Percentiles rank a stretch among this genome's conserved stretches.
Evolutionary conservation across 64 coral and sea anemone genomes (phyloP).

Genomic region (Acropora yongei): DNA sequence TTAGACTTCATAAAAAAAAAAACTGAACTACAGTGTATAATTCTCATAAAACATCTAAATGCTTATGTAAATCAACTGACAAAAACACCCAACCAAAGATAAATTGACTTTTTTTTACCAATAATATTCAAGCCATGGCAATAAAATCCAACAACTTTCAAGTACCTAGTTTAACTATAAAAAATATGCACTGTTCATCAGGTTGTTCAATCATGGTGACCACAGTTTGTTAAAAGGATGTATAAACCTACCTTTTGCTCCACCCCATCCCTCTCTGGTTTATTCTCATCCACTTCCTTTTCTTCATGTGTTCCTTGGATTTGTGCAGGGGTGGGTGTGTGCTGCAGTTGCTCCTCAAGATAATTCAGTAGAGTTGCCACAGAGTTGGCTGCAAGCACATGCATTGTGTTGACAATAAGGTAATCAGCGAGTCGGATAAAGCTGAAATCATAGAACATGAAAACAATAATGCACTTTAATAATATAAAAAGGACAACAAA

Average conservation of each 20-base stretch:
- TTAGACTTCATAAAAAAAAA: no score
- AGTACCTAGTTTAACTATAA: no score
- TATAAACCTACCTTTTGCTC: constrained; percentile 33
- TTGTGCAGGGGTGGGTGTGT: constrained; percentile 74
- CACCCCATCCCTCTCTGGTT: constrained; percentile 33
- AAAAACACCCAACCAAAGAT: no score
- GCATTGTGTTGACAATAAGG: constrained; percentile 99
- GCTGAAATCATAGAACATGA: constrained; percentile 32
- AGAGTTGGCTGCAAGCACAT: constrained; percentile 95
- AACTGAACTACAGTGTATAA: no score
- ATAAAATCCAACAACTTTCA: no score
- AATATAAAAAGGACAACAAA: no score
- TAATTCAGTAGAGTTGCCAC: constrained; percentile 97
- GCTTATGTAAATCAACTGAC: no score
- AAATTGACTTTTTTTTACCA: no score
- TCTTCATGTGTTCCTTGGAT: constrained; percentile 71
- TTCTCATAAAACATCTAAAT: no score
- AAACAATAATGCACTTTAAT: no score
- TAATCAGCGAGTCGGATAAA: constrained; percentile 99
- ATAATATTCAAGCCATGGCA: no score
- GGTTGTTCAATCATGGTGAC: not conserved
- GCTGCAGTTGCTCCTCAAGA: constrained; percentile 93
- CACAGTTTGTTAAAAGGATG: not conserved
- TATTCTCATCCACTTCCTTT: constrained; percentile 35
- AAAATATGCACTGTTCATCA: no score